Percentiles rank a stretch among this genome's conserved stretches.
Conservation (phyloP, 2,888 invertebrate species). For the Neuroscelio doddi region DNA sequence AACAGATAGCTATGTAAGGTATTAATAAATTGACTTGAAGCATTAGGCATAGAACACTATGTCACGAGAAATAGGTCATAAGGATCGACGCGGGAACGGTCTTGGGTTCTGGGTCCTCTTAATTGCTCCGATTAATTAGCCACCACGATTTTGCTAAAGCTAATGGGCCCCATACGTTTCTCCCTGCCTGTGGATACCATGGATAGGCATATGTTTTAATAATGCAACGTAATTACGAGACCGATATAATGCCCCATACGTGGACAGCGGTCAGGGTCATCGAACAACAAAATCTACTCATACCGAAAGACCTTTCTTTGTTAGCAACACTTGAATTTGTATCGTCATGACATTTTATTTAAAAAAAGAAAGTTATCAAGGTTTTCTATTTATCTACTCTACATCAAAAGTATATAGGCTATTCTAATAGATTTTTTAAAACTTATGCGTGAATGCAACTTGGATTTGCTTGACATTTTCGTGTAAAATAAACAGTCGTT, state of each 20-base stretch:
- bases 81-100: conserved; percentile 29
- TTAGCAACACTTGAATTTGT: neutral
- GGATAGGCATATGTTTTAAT: conserved; percentile 18
- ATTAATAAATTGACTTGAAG: conserved; percentile 34
- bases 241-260: conserved; percentile 11
- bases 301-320: neutral
- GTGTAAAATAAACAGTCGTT: too few relatives aligned
- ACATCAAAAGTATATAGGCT: too few relatives aligned
- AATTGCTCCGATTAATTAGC: conserved; percentile 70
- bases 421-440: too few relatives aligned
- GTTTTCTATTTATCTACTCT: too few relatives aligned
- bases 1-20: too few relatives aligned
- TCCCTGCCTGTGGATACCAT: conserved; percentile 31
- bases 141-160: conserved; percentile 60
- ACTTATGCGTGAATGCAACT: too few relatives aligned
- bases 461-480: too few relatives aligned
- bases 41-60: conserved; percentile 33
- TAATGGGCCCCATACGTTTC: conserved; percentile 65
- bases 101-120: conserved; percentile 48
- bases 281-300: conserved; percentile 4
- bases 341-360: too few relatives aligned
- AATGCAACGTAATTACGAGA: conserved; percentile 13
- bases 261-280: conserved; percentile 12
- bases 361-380: too few relatives aligned
- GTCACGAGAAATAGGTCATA: conserved; percentile 35